Conservation (phyloP, 2,888 invertebrate genomes). For the Aethes cnicana region DNA sequence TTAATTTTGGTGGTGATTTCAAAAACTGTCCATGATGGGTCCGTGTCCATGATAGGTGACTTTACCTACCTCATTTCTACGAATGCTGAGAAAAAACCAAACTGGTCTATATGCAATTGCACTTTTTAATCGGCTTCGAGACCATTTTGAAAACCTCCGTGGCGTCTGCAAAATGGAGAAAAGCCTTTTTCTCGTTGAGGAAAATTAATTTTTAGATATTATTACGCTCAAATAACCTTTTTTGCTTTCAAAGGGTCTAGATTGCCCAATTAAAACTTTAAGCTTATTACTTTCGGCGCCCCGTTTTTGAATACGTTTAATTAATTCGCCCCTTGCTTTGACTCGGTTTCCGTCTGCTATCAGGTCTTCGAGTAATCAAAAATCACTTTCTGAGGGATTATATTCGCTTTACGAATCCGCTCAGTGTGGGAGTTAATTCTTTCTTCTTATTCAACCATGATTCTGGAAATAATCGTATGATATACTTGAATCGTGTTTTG, state of each 20-base stretch:
- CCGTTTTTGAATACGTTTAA: slow-evolving; percentile 52
- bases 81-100: too few relatives aligned
- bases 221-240: slow-evolving; percentile 34
- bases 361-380: slow-evolving; percentile 26
- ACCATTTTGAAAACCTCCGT: background rate
- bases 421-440: slow-evolving; percentile 13
- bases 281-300: slow-evolving; percentile 48
- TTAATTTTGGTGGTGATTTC: too few relatives aligned
- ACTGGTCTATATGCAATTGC: too few relatives aligned
- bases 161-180: slow-evolving; percentile 4
- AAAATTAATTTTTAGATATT: slow-evolving; percentile 33
- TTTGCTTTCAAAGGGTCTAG: slow-evolving; percentile 33
- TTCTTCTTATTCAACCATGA: too few relatives aligned
- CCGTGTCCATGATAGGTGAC: too few relatives aligned
- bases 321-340: slow-evolving; percentile 44
- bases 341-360: slow-evolving; percentile 21
- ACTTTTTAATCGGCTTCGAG: background rate
- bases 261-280: slow-evolving; percentile 58
- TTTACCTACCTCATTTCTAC: too few relatives aligned
- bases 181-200: slow-evolving; percentile 21
- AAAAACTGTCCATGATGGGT: too few relatives aligned
- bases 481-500: too few relatives aligned
- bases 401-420: slow-evolving; percentile 24
- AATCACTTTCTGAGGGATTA: slow-evolving; percentile 29
- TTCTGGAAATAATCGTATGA: too few relatives aligned